Evolutionary conservation across 2,888 invertebrate species (phyloP).

Genomic region (Ischnura elegans): DNA sequence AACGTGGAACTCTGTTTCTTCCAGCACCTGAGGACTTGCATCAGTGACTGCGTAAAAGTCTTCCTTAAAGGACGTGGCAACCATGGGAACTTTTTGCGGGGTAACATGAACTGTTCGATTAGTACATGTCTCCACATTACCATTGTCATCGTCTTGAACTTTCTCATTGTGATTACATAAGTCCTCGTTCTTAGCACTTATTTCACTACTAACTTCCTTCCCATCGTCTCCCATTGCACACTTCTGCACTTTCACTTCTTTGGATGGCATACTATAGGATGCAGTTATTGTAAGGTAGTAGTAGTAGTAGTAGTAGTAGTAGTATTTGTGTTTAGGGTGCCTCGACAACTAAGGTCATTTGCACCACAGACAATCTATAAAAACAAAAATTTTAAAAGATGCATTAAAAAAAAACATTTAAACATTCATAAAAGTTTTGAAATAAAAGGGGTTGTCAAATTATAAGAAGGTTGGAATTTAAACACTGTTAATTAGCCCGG

Average conservation of each 20-base stretch:
- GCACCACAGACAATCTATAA: no score
- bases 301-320: no score
- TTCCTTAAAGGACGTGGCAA: slow-evolving; percentile 58
- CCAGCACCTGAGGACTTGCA: slow-evolving; percentile 68
- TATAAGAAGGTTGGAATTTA: no score
- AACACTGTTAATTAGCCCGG: no score
- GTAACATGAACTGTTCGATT: not conserved
- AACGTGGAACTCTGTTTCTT: slow-evolving; percentile 85
- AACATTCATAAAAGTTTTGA: no score
- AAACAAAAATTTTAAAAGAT: no score
- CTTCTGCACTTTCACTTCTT: not conserved
- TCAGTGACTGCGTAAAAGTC: slow-evolving; percentile 64
- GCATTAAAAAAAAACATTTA: no score
- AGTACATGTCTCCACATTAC: not conserved
- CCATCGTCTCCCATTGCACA: not conserved
- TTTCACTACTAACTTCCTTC: not conserved
- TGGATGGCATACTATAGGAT: not conserved
- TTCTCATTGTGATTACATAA: slow-evolving; percentile 26
- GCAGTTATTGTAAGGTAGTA: slow-evolving; percentile 81
- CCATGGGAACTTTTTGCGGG: not conserved
- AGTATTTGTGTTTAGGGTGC: no score
- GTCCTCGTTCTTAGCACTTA: slow-evolving; percentile 40
- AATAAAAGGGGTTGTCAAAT: no score
- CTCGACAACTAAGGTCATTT: no score
- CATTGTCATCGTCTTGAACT: slow-evolving; percentile 5